Base-by-base conservation (phyloP, 1,140 invertebrate genomes). In the Hypothenemus hampei region DNA sequence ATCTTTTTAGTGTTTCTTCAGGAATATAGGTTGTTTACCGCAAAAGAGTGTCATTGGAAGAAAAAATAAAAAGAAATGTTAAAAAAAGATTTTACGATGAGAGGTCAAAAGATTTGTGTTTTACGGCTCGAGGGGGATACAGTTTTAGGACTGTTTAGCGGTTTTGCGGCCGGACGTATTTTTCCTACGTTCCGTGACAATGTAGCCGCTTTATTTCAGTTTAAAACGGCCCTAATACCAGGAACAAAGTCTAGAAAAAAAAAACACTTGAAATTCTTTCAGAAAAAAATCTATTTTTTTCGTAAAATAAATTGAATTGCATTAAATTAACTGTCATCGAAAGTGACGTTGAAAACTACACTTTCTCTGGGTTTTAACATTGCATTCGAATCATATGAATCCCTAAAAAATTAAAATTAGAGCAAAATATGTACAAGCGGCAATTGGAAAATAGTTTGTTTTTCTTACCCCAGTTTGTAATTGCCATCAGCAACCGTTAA, bases 401-500 rank as follows among this genome's bases (percentile, higher is more conserved):
- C 40, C 5, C 40, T 43, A 23, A 43, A 43, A 22, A 23, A 7
- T 1, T 11, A 23, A 23, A 10, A 43, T 3, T 21, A 23, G 20
- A 15, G 15, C n/a, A n/a, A n/a, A n/a, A n/a, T n/a, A n/a, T n/a
- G n/a, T n/a, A 1, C 26, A 31, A 31, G 26, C 26, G 13, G 8
- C 13, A 1, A 13, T 11, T 31, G 13, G 3, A 31, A 31, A 8
- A 3, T 2, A 31, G 26, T 31, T 23, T 23, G 40, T n/a, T n/a
- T 15, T 23, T 31, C 23, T 46, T 18, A 46, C 44, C 44, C 44
- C 3, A 18, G 29, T n/a, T n/a, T 11, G 11, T 46, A 46, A n/a
- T 31, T 22, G 16, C 24, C 31, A 15, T 46, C 19, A 18, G 26
- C 0, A 3, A 15, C 26, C 26, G 23, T 31, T 8, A 46, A 18